Evolutionary conservation across 2,113 vertebrate species (phyloP), one percentile per base, ranked within the genome.

Genomic region (Hoplias malabaricus): DNA sequence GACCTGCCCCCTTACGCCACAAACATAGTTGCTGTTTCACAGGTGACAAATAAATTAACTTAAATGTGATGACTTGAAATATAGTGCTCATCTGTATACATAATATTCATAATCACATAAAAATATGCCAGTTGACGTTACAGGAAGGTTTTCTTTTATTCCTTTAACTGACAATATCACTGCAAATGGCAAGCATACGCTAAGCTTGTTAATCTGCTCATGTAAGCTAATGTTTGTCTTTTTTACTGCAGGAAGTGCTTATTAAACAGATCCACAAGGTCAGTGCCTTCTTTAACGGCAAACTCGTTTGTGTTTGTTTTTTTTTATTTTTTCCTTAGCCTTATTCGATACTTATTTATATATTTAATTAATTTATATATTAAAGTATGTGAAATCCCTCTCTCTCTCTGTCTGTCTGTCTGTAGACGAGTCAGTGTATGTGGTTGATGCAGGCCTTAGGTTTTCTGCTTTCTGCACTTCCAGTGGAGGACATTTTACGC

Each of bases 251-350:
- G 98, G 98, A 98, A 87, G 98, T 99, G 85, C 92, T 99, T 80
- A 97, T 99, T 92, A 99, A 99, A 89, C 98, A 99, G 90, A 98
- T 99, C 87, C 98, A 99, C 90, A 99, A 99, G 97, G 98, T 99
- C 82, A 89, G 92, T 90, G 29, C 74, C 19, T 57, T 11, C 59
- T 33, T 34, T 46, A 31, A 27, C 10, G 27, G 13, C 16, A 21
- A 7, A 56, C n/a, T n/a, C n/a, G 23, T 23, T 23, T 0, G 19
- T 34, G 3, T 72, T 56, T 38, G 11, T 23, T 43, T 10, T 11
- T 66, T 40, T 34, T 59, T 75, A 27, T 67, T 19, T 50, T n/a
- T 9, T 38, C 53, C 33, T 3, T 11, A 34, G 7, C 11, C 25
- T 2, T 65, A 42, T 75, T 36, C 13, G 19, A 5, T 29, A 10